These are phyloP conservation scores for Aphaenogaster floridana DNA, from an alignment of 1,140 invertebrate genomes.

Conservation along the genomic window DNA sequence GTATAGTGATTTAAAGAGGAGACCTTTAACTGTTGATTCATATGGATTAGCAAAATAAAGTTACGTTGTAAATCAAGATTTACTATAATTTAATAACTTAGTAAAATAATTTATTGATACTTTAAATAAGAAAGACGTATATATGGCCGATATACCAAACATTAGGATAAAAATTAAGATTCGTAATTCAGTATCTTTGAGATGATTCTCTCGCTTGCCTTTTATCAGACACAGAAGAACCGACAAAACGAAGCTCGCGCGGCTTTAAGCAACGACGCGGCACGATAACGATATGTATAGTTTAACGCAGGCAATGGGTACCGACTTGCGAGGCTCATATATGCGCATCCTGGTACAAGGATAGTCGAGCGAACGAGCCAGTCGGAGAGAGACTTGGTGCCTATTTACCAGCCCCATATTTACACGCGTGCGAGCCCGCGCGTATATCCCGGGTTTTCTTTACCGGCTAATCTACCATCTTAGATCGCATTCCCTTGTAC, in stretches of 20 bases:
- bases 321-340: constrained; percentile 47
- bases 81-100: neutral
- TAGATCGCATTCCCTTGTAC: constrained; percentile 73
- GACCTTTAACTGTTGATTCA: neutral
- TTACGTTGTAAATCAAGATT: neutral
- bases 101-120: neutral
- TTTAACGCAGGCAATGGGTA: constrained; percentile 54
- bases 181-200: neutral
- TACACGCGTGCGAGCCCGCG: constrained; percentile 65
- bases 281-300: constrained; percentile 73
- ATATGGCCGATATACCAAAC: neutral
- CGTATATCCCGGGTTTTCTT: constrained; percentile 71
- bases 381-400: constrained; percentile 37
- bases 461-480: constrained; percentile 81
- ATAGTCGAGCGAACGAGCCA: constrained; percentile 32
- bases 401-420: constrained; percentile 77
- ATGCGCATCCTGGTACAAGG: constrained; percentile 67
- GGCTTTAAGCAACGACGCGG: constrained; percentile 66
- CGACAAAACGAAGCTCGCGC: constrained; percentile 12
- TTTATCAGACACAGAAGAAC: constrained; percentile 1
- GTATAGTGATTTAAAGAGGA: neutral
- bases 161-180: neutral
- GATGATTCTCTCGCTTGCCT: neutral
- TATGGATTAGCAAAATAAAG: neutral
- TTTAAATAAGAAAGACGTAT: neutral